A percentile compares a stretch with the other conserved stretches of the same genome.
phyloP scores from a whole-genome alignment of 2,888 invertebrate genomes.

The Drosophila siamana region DNA sequence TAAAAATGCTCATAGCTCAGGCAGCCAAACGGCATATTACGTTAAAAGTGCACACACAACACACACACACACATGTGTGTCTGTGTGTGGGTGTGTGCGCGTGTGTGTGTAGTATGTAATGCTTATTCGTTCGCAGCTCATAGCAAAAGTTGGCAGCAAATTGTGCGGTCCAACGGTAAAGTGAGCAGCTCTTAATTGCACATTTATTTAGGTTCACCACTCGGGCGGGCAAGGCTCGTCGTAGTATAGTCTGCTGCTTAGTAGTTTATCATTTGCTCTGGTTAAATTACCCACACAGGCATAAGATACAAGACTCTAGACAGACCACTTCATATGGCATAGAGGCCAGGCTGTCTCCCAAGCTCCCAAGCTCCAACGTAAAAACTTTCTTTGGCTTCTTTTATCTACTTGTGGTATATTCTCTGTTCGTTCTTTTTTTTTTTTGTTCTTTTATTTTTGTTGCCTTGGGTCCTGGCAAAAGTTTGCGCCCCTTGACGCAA shows the following conservation, averaged over 20 bases:
- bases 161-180: conserved; percentile 79
- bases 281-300: conserved; percentile 72
- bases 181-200: conserved; percentile 84
- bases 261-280: conserved; percentile 80
- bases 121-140: conserved; percentile 33
- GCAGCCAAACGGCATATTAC: conserved; percentile 77
- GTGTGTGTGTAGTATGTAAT: conserved; percentile 29
- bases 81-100: too few species aligned
- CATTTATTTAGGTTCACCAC: conserved; percentile 82
- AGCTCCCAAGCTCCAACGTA: conserved; percentile 22
- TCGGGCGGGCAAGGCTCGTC: conserved; percentile 36
- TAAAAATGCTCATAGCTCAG: conserved; percentile 81
- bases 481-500: conserved; percentile 82
- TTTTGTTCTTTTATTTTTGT: conserved; percentile 29
- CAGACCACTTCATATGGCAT: conserved; percentile 43
- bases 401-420: conserved; percentile 19
- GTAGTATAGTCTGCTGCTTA: conserved; percentile 71
- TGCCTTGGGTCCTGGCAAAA: conserved; percentile 59
- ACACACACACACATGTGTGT: conserved; percentile 4
- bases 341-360: conserved; percentile 7
- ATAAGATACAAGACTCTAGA: conserved; percentile 21
- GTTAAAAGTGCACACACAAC: conserved; percentile 70
- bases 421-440: not conserved
- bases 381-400: conserved; percentile 69
- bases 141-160: conserved; percentile 75